Conservation (phyloP, 2,113 vertebrate species). For the Epinephelus cyanopodus region DNA sequence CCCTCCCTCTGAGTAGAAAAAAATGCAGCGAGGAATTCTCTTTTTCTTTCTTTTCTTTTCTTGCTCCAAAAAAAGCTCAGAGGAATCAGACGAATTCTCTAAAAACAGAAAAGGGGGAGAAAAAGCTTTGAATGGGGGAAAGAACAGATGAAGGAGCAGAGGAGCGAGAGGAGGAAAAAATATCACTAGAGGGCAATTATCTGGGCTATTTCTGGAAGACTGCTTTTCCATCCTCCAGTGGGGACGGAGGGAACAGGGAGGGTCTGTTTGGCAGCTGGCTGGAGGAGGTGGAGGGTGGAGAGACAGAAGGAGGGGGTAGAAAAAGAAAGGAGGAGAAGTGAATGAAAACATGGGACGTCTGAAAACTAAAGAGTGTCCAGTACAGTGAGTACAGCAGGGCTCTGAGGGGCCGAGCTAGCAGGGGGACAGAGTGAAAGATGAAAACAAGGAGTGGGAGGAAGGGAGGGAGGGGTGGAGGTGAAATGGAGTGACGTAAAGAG, state of each 20-base stretch:
- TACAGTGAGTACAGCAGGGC: conserved; percentile 31
- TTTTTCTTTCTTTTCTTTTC: conserved; percentile 35
- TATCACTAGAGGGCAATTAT: conserved; percentile 81
- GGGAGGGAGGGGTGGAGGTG: background rate
- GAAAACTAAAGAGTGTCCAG: conserved; percentile 40
- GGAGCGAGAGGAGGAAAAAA: conserved; percentile 46
- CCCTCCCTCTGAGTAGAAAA: background rate
- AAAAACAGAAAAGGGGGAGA: conserved; percentile 15
- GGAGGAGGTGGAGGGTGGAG: conserved; percentile 40
- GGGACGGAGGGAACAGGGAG: conserved; percentile 74
- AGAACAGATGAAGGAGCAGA: conserved; percentile 55
- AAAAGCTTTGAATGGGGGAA: conserved; percentile 39
- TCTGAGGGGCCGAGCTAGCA: conserved; percentile 22
- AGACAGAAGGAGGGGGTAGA: background rate
- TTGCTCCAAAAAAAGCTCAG: conserved; percentile 36
- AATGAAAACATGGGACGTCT: conserved; percentile 50
- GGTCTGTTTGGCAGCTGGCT: conserved; percentile 73
- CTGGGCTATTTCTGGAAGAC: conserved; percentile 80
- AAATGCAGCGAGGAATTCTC: conserved; percentile 61
- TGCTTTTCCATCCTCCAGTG: conserved; percentile 72
- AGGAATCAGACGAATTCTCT: conserved; percentile 39
- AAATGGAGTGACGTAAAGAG: conserved; percentile 12
- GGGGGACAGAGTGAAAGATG: background rate
- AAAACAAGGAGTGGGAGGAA: background rate
- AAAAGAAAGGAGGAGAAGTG: conserved; percentile 7